Percentiles rank a stretch among this genome's conserved stretches.
Conservation (phyloP, 2,113 vertebrate species). For the Cyanoramphus novaezelandiae region DNA sequence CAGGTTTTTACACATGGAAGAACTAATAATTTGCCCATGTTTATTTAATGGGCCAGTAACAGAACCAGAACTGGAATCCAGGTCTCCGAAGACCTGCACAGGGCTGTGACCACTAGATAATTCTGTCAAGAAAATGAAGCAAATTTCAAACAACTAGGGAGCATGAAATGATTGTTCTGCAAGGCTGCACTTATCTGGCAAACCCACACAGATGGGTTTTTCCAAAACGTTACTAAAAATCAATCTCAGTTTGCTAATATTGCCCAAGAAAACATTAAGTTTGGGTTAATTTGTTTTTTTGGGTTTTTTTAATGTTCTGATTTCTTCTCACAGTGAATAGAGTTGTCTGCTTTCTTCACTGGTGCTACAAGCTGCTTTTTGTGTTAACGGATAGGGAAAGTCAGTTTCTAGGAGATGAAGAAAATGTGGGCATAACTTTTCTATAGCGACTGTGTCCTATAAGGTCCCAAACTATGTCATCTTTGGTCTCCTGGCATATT, state of each 20-base stretch:
- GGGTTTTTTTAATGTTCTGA: neutral
- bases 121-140: neutral
- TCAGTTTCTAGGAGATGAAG: neutral
- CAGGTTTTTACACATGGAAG: neutral
- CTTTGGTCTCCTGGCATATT: neutral
- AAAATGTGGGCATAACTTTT: neutral
- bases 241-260: neutral
- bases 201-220: neutral
- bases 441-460: neutral
- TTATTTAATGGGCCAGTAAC: neutral
- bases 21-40: neutral
- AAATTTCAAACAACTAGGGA: neutral
- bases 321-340: neutral
- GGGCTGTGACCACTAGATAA: neutral
- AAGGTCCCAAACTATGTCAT: neutral
- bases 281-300: neutral
- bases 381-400: neutral
- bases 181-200: neutral
- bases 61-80: neutral
- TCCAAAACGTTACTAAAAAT: neutral
- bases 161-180: neutral
- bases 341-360: neutral
- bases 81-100: neutral
- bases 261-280: neutral
- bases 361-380: neutral